These are phyloP conservation scores for Cephus nigrinus DNA, from an alignment of 2,888 invertebrate species.

Conservation along the genomic window DNA sequence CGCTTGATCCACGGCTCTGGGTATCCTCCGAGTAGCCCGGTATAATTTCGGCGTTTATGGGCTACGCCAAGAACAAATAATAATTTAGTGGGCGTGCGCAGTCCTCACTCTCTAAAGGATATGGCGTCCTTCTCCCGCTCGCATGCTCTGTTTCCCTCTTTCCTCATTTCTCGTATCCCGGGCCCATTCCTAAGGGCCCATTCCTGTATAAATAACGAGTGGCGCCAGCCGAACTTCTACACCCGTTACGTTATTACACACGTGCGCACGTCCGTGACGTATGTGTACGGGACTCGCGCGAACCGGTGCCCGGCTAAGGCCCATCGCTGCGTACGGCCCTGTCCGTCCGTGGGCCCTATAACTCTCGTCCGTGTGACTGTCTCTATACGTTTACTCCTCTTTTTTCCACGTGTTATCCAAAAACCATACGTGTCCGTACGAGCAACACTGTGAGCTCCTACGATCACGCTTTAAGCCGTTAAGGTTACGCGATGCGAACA, in stretches of 20 bases:
- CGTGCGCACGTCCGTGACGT: background rate
- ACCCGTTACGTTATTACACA: constrained; percentile 43
- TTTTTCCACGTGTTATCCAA: background rate
- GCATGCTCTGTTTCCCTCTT: constrained; percentile 17
- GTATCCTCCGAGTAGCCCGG: constrained; percentile 49
- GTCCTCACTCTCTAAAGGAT: constrained; percentile 15
- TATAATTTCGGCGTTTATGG: constrained; percentile 65
- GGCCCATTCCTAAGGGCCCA: constrained; percentile 20
- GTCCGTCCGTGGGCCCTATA: background rate
- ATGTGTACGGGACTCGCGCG: background rate
- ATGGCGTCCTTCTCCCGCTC: background rate
- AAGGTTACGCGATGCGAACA: constrained; percentile 16
- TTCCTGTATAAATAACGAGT: constrained; percentile 63
- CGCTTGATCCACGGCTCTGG: background rate
- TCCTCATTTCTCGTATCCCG: constrained; percentile 19
- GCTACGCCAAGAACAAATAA: constrained; percentile 63
- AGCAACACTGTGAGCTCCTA: background rate
- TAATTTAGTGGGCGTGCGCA: constrained; percentile 65
- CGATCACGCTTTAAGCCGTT: background rate
- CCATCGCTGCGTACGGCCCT: background rate
- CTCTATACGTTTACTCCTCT: background rate
- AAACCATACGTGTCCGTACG: background rate
- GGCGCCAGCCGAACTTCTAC: constrained; percentile 62
- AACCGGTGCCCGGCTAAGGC: background rate
- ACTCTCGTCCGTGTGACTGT: background rate